These are phyloP conservation scores for Hyperoplus lanceolatus DNA, from an alignment of 2,797 vertebrate genomes.

Conservation along the genomic window DNA sequence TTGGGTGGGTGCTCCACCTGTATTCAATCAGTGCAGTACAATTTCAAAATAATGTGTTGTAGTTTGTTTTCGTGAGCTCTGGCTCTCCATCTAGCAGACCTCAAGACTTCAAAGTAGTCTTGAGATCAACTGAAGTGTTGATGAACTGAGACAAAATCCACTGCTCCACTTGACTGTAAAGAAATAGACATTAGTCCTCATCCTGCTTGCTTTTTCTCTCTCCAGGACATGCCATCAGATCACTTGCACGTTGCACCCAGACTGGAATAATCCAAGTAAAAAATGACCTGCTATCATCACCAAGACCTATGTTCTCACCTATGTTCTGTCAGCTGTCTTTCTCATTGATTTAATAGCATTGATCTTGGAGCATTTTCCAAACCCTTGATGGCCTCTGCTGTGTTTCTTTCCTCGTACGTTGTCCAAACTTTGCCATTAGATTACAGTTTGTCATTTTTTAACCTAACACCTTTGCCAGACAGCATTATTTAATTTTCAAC, in stretches of 20 bases:
- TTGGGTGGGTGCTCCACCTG: slow-evolving; percentile 9
- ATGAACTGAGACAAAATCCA: slow-evolving; percentile 19
- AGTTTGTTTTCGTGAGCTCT: background rate
- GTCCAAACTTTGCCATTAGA: slow-evolving; percentile 20
- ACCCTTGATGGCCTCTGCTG: slow-evolving; percentile 22
- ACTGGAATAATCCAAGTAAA: slow-evolving; percentile 38
- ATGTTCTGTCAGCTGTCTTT: slow-evolving; percentile 35
- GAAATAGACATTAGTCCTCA: background rate
- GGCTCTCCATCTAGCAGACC: background rate
- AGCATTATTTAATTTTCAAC: slow-evolving; percentile 17
- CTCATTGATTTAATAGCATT: slow-evolving; percentile 48
- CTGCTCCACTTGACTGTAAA: slow-evolving; percentile 7
- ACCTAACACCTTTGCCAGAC: slow-evolving; percentile 15
- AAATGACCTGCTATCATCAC: slow-evolving; percentile 45
- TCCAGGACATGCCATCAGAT: slow-evolving; percentile 32
- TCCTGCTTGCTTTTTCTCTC: slow-evolving; percentile 5
- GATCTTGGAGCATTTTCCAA: slow-evolving; percentile 43
- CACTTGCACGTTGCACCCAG: slow-evolving; percentile 32
- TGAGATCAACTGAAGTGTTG: slow-evolving; percentile 5
- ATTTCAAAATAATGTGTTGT: background rate
- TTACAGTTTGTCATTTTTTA: slow-evolving; percentile 16
- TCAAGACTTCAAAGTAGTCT: background rate
- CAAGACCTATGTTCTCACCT: slow-evolving; percentile 21
- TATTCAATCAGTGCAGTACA: background rate
- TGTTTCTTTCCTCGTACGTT: slow-evolving; percentile 33